Conservation (phyloP, 1,140 invertebrate species). For the Halictus rubicundus region DNA sequence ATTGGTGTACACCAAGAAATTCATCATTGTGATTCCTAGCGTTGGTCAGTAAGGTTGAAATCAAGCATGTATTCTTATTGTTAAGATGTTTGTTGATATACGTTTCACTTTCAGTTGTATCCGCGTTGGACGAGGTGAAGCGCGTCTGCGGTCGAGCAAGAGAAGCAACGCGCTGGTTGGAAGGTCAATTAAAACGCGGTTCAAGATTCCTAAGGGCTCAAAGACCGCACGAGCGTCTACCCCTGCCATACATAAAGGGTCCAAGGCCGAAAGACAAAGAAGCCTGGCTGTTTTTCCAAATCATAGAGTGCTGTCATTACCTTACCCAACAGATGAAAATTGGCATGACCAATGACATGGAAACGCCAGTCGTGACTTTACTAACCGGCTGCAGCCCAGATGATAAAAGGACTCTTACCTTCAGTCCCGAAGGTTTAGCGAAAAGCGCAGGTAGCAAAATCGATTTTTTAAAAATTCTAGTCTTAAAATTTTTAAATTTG, state of each 20-base stretch:
- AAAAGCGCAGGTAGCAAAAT: constrained; percentile 83
- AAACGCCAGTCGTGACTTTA: constrained; percentile 82
- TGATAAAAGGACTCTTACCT: constrained; percentile 69
- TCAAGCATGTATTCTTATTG: constrained; percentile 14
- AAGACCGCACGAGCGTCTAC: constrained; percentile 87
- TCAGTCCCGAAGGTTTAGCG: constrained; percentile 81
- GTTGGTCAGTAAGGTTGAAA: constrained; percentile 83
- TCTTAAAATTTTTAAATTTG: too few relatives aligned
- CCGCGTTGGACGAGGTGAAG: constrained; percentile 92
- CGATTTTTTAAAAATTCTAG: too few relatives aligned
- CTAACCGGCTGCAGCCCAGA: constrained; percentile 80
- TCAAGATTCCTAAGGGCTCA: constrained; percentile 91
- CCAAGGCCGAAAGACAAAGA: constrained; percentile 86
- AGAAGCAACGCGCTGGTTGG: constrained; percentile 95
- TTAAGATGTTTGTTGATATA: background rate
- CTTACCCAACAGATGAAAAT: constrained; percentile 83
- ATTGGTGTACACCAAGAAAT: constrained; percentile 87
- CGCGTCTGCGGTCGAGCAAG: constrained; percentile 88
- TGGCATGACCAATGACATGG: constrained; percentile 77
- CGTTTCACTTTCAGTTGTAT: constrained; percentile 85
- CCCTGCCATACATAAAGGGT: constrained; percentile 88
- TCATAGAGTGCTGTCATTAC: constrained; percentile 87
- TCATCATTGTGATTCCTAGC: constrained; percentile 90
- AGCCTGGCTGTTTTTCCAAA: constrained; percentile 85
- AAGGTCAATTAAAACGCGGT: constrained; percentile 90